Base-by-base conservation (phyloP, 1,140 invertebrate species). In the Aphis craccivora region DNA sequence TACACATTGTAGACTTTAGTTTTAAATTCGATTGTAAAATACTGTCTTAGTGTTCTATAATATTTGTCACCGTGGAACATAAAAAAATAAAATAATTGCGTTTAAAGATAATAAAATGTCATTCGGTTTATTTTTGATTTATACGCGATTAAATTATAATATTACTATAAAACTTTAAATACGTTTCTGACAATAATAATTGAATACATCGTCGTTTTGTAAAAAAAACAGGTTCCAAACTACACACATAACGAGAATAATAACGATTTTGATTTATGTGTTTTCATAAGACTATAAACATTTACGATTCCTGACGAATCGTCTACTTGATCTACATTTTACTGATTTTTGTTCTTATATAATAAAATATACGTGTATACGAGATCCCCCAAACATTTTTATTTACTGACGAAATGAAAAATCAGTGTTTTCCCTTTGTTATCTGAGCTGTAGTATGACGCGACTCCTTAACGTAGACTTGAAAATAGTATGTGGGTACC, bases 211-310 rank as follows among this genome's bases (percentile, higher is more conserved):
- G 9, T 30, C 11, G 30, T 30, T 67, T n/a, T 67, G 60, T n/a
- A 67, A 14, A 67, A n/a, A 60, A 67, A 51, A 67, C 60, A n/a
- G 60, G 60, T 67, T 67, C 60, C 30, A 67, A 67, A 35, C 30
- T 76, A 18, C 60, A 76, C n/a, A 76, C 1, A 76, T 76, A 76
- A 76, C 60, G 60, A 76, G 60, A 76, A 76, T 76, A 76, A 76
- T 76, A 76, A 76, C n/a, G 60, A n/a, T 76, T 76, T 76, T 76
- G 60, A 76, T 35, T 76, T 76, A 76, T n/a, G n/a, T 76, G 14
- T n/a, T n/a, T 76, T 76, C 30, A 76, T 76, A n/a, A 18, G 60
- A 76, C 60, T 76, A n/a, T n/a, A 76, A 76, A 76, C 14, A 76
- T 76, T 76, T 76, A n/a, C 5, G 60, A n/a, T 76, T 35, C 60